phyloP scores from a whole-genome alignment of 2,888 invertebrate genomes.

The Drosophila mettleri region DNA sequence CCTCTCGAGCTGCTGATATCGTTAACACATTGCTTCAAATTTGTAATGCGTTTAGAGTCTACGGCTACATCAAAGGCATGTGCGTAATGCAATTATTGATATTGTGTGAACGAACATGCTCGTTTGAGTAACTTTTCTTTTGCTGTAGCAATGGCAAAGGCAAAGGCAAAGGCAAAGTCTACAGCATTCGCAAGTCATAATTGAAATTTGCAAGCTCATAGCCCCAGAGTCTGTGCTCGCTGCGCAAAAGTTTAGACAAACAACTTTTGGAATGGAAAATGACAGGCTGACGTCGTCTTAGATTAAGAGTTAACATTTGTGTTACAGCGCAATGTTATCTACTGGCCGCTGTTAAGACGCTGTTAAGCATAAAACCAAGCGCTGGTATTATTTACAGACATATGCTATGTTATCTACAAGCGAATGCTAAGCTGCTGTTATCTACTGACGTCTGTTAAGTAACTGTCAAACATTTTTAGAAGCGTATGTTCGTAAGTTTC shows the following conservation, averaged over 20 bases:
- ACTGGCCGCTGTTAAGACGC: background rate
- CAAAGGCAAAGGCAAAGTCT: background rate
- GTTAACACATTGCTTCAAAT: constrained; percentile 64
- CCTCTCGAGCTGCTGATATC: constrained; percentile 27
- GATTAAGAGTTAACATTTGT: background rate
- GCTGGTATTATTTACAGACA: too few relatives aligned
- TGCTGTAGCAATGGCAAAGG: background rate
- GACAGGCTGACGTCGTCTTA: background rate
- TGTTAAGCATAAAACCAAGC: too few relatives aligned
- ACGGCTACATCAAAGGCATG: constrained; percentile 48
- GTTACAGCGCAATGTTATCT: background rate
- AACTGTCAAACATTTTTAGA: too few relatives aligned
- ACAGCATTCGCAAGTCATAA: constrained; percentile 2
- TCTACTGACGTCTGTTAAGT: too few relatives aligned
- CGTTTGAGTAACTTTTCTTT: background rate
- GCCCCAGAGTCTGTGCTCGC: constrained; percentile 2
- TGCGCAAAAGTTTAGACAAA: background rate
- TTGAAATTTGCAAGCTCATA: constrained; percentile 4
- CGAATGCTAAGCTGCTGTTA: background rate
- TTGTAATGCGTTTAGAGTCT: constrained; percentile 38
- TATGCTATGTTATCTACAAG: background rate
- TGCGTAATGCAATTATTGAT: constrained; percentile 35
- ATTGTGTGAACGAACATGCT: constrained; percentile 19
- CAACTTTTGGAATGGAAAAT: background rate
- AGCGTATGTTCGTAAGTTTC: too few relatives aligned